A percentile compares a stretch with the other conserved stretches of the same genome.
Conservation (phyloP, 1,140 invertebrate genomes). For the Laupala kohalensis region DNA sequence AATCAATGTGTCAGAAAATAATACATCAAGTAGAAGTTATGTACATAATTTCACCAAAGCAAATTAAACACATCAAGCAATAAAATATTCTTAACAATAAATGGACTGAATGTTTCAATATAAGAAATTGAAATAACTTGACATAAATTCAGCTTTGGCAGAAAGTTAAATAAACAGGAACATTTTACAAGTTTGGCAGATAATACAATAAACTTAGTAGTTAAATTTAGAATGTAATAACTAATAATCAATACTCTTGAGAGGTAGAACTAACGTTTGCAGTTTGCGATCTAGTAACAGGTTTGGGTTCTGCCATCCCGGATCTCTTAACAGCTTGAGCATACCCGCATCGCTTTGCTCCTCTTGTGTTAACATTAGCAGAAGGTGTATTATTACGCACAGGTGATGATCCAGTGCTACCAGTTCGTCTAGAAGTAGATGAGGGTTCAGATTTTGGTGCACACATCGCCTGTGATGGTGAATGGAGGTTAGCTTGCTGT, state of each 20-base stretch:
- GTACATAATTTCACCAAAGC: not conserved
- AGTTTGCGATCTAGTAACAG: slow-evolving; percentile 1
- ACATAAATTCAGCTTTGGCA: not conserved
- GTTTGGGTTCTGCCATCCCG: not conserved
- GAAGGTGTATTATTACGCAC: not conserved
- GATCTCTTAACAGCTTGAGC: slow-evolving; percentile 6
- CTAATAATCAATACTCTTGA: not conserved
- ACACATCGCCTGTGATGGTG: not conserved
- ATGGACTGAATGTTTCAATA: not conserved
- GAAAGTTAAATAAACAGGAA: not conserved
- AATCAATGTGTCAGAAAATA: too few species aligned
- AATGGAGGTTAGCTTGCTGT: not conserved
- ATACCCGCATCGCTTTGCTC: not conserved
- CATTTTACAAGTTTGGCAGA: not conserved
- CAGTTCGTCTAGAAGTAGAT: not conserved
- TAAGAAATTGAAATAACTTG: not conserved
- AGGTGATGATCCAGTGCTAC: not conserved
- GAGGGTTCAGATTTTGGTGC: not conserved
- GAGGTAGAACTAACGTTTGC: not conserved
- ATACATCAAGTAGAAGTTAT: not conserved
- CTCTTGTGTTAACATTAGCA: not conserved
- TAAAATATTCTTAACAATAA: not conserved
- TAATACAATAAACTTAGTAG: not conserved
- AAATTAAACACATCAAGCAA: not conserved
- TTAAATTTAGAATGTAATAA: not conserved